Evolutionary conservation across 2,888 invertebrate genomes (phyloP).

Genomic region (Barypeithes pellucidus): DNA sequence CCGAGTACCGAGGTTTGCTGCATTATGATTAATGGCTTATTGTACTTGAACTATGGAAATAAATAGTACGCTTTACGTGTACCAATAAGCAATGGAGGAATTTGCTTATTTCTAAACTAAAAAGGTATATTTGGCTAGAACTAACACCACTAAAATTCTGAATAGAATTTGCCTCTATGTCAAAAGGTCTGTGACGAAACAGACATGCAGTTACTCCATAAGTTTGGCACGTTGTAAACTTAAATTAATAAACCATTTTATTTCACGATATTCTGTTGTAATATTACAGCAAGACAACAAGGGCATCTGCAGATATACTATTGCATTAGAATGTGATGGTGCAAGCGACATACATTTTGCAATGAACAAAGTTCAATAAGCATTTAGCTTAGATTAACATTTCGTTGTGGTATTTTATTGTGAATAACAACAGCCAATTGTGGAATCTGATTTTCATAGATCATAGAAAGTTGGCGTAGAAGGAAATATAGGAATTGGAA

Average conservation of each 20-base stretch:
- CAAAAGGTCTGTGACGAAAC: too few relatives aligned
- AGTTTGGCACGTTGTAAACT: too few relatives aligned
- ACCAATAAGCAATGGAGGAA: conserved; percentile 6
- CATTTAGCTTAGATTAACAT: conserved; percentile 32
- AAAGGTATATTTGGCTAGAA: too few relatives aligned
- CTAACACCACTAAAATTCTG: too few relatives aligned
- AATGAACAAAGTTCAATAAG: conserved; percentile 32
- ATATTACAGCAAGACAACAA: conserved; percentile 25
- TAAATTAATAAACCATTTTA: too few relatives aligned
- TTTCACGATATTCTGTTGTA: conserved; percentile 9
- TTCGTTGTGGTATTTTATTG: conserved; percentile 27
- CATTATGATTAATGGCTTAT: conserved; percentile 38
- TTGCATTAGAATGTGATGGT: conserved; percentile 29
- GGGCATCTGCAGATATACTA: conserved; percentile 30
- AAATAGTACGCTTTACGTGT: conserved; percentile 11
- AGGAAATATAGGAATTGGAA: too few relatives aligned
- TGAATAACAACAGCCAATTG: conserved; percentile 7
- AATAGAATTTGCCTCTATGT: too few relatives aligned
- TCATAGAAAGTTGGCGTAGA: too few relatives aligned
- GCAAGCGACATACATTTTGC: conserved; percentile 33
- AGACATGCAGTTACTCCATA: too few relatives aligned
- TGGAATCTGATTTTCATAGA: conserved; percentile 21
- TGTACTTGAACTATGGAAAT: conserved; percentile 21
- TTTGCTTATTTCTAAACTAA: too few relatives aligned
- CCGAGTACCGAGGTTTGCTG: conserved; percentile 13